Evolutionary conservation across 92 coral and sea anemone species (phyloP), one percentile per base, ranked within the genome.

Genomic region (Siderastrea siderea): DNA sequence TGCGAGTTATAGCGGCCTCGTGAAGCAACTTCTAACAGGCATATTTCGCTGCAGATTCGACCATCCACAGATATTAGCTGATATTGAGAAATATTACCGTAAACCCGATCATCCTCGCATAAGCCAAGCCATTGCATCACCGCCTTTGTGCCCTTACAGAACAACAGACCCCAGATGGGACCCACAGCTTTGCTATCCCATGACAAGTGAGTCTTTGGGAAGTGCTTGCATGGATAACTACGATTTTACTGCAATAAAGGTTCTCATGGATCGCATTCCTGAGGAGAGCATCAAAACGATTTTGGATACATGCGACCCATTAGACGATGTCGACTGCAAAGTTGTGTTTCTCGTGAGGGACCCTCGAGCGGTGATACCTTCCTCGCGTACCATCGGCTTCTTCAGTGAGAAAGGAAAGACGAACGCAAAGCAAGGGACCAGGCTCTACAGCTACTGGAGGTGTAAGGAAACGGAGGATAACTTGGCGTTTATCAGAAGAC

Each of bases 331-430:
- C 8, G 74, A 85, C 16, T 85, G 89, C 84, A 76, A 63, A 64
- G 45, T 85, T 50, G 53, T 85, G 4, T 76, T 85, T 47, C 89
- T 85, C n/a, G 51, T 75, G 3, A 71, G 89, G 52, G 87, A 83
- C n/a, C 87, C 87, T 2, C 9, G 87, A 54, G 87, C 87, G 6
- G 70, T 83, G 8, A 83, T 83, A 50, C 79, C 81, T 48, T 83
- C 87, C 43, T 54, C 81, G n/a, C n/a, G 49, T 19, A 58, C 69
- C 15, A 63, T 83, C n/a, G 69, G 81, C 17, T 83, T 83, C 17
- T 71, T 70, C 45, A 26, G 19, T 15, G 79, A 69, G 50, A 55
- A 57, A 6, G 77, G 70, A 50, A 13, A 45, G 10, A 7, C 11
- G 11, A 38, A 7, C 1, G 87, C 8, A 9, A 44, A 16, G 77